Evolutionary conservation across 2,797 vertebrate genomes (phyloP).

Genomic region (Amblyraja radiata): DNA sequence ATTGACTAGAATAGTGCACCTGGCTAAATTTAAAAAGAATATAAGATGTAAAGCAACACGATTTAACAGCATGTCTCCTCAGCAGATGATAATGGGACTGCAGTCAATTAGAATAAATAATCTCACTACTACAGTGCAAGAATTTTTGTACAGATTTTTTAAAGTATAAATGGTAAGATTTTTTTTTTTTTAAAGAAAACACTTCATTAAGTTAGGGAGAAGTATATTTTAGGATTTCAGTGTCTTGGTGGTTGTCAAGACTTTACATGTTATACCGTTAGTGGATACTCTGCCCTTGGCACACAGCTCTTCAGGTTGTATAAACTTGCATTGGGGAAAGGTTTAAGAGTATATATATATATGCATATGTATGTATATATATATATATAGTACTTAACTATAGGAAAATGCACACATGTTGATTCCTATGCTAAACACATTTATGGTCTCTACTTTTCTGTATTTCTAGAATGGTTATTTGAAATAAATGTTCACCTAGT

Average conservation of each 20-base stretch:
- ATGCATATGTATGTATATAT: slow-evolving; percentile 47
- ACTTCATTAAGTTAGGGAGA: slow-evolving; percentile 85
- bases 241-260: slow-evolving; percentile 90
- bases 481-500: slow-evolving; percentile 99
- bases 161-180: slow-evolving; percentile 74
- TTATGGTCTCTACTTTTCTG: slow-evolving; percentile 98
- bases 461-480: slow-evolving; percentile 99
- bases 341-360: slow-evolving; percentile 76
- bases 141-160: slow-evolving; percentile 78
- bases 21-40: slow-evolving; percentile 56
- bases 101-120: slow-evolving; percentile 70
- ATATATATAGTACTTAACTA: slow-evolving; percentile 80
- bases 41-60: slow-evolving; percentile 45
- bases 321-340: slow-evolving; percentile 97
- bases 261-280: slow-evolving; percentile 70
- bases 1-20: slow-evolving; percentile 74
- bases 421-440: slow-evolving; percentile 99
- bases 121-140: slow-evolving; percentile 78
- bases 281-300: slow-evolving; percentile 86
- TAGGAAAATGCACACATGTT: slow-evolving; percentile 99
- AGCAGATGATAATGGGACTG: slow-evolving; percentile 80
- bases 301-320: slow-evolving; percentile 98
- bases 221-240: slow-evolving; percentile 87
- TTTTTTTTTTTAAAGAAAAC: slow-evolving; percentile 64
- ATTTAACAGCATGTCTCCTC: slow-evolving; percentile 60